Base-by-base conservation (phyloP, 1,140 invertebrate species). In the Druon quercuslanigerum region DNA sequence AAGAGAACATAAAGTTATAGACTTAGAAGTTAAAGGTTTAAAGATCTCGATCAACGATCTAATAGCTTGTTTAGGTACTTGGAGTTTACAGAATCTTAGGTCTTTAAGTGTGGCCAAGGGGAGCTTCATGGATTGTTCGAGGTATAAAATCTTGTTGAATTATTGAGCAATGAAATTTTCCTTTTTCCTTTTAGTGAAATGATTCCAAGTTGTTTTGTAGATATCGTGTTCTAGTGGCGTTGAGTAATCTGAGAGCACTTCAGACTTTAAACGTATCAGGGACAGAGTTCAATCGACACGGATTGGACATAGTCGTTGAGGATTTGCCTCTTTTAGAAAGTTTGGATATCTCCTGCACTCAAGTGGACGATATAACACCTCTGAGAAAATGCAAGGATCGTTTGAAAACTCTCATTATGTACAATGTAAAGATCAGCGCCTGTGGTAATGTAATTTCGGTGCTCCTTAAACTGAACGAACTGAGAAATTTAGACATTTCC, bases 271-370 rank as follows among this genome's bases (percentile, higher is more conserved):
- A 96, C 90, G 93, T 96, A 1, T 94, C 94, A 77, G 92, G 93
- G 80, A 96, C 95, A 51, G 94, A 96, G 86, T 94, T 96, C 80
- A 95, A 95, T 87, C 93, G 92, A 76, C 93, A 94, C 83, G 94
- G 93, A 11, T 91, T 96, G 74, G 93, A 94, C 83, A 94, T 95
- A 78, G 92, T 96, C 75, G 93, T 94, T 75, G 93, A 95, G 84
- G 94, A 96, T 91, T 91, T 96, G 72, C 94, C 93, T 25, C 87
- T 92, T 75, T 88, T 96, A 70, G 94, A 95, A 86, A 93, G 89
- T 84, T 86, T 96, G 51, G 94, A 96, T 85, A 95, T 96, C 79
- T 96, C 95, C 50, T 92, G 92, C 75, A 96, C 95, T 40, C 88
- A 91, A 79, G 93, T 96, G 19, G 93, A 93, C 80, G 94, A 95